Base-by-base conservation (phyloP, 2,888 invertebrate species). In the Hipparchia semele region DNA sequence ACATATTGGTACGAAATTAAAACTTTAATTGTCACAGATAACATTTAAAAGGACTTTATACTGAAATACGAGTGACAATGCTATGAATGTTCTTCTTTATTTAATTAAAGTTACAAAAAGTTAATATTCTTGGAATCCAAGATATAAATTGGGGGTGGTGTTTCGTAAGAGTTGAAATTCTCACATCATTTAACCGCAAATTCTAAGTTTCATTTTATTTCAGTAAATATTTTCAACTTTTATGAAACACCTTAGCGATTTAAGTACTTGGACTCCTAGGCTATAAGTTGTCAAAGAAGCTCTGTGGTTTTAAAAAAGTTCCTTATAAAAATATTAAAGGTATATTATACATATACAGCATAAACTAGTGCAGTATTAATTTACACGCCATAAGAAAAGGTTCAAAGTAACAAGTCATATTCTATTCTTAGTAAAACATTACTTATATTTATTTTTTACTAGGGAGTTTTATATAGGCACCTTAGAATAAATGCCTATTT, bases 291-390 rank as follows among this genome's bases (percentile, higher is more conserved):
- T 23, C 65, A 70, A 70, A 70, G 65, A 56, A 70, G 66, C 69
- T 69, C 66, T 67, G 68, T 69, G 33, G 70, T 62, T 58, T 72
- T 73, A 69, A 69, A 73, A 73, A 70, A 73, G 66, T 67, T 73
- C 49, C 66, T 86, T 87, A 88, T 83, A 86, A 88, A 88, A 90
- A 89, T 89, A 87, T 85, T 83, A 88, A 85, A 88, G 86, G 86
- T 83, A 88, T 84, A 84, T 86, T 87, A 88, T 88, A 87, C 86
- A 76, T 77, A 79, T 87, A 87, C 85, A 89, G 86, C 86, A 85
- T 86, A 89, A 89, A 86, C 86, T 86, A 88, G 85, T 85, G 84
- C 86, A 54, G 53, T 69, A 69, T 69, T 69, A 69, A 53, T 61
- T 69, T 69, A 69, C 69, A 71, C 68, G 65, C 71, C 58, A 71